Evolutionary conservation across 2,797 vertebrate genomes (phyloP).

Genomic region (Argya squamiceps): DNA sequence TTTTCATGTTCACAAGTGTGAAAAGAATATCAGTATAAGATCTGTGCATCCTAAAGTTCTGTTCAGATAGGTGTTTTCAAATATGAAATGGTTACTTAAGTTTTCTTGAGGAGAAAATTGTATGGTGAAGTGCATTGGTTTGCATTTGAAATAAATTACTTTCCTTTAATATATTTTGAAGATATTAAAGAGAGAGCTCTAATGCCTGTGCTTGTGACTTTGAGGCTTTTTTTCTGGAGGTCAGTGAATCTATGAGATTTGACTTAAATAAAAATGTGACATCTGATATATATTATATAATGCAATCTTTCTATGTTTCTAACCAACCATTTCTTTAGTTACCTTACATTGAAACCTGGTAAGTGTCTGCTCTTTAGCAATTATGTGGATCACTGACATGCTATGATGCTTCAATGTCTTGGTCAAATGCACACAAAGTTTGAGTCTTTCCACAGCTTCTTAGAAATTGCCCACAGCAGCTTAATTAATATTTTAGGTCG

Average conservation of each 20-base stretch:
- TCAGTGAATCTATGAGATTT: neutral
- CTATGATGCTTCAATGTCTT: neutral
- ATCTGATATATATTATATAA: neutral
- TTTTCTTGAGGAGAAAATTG: neutral
- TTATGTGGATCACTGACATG: neutral
- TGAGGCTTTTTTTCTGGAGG: neutral
- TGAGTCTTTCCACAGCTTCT: neutral
- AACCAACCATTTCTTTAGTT: neutral
- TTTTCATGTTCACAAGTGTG: neutral
- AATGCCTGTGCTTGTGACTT: neutral
- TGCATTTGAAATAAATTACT: neutral
- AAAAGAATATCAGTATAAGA: neutral
- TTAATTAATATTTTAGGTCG: neutral
- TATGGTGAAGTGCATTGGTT: neutral
- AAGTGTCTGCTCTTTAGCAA: neutral
- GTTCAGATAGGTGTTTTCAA: rapidly evolving
- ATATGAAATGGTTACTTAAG: neutral
- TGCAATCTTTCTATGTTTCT: neutral
- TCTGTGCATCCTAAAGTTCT: neutral
- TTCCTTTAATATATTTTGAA: neutral
- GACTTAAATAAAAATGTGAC: neutral
- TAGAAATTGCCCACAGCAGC: neutral
- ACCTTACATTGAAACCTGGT: neutral
- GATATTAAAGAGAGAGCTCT: neutral
- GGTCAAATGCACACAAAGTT: neutral